Evolutionary conservation across 2,797 vertebrate genomes (phyloP), one percentile per base, ranked within the genome.

Genomic region (Peromyscus nudipes): DNA sequence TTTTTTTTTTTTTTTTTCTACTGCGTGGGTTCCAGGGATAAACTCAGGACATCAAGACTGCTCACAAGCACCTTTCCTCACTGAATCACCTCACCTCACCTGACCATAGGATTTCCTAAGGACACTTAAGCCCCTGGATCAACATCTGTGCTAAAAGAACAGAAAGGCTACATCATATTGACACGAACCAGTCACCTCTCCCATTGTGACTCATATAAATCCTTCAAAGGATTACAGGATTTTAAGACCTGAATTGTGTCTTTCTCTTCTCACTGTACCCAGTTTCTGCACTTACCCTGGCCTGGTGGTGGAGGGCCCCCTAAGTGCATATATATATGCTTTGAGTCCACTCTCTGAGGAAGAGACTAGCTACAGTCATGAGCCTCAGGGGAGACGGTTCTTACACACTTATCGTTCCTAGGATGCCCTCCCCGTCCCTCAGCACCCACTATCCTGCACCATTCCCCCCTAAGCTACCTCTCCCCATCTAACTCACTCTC

Each of bases 401-500:
- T 40, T 73, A 49, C 6, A 34, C 60, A 55, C 4, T 46, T 6
- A 60, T 9, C 31, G 71, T 73, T 43, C 57, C 27, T 9, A 4
- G 0, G 34, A 31, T 0, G 13, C 2, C 49, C 12, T 62, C 29
- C 19, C 19, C 7, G 4, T 23, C 11, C 4, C 65, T 37, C 7
- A 16, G 34, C 64, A 29, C 2, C 19, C 9, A 31, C 34, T 55
- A 0, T 91, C 86, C 19, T 46, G 85, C 40, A 90, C 31, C 17
- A 7, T 11, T 37, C 86, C 29, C 6, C 25, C 10, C 64, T 25
- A 34, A 0, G 0, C 16, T 8, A 57, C 37, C 52, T 34, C 12
- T 40, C 21, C 25, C 55, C 21, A 9, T 62, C 81, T 60, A 43
- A 31, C 37, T 64, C 37, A 40, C 17, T 13, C 57, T 82, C 76